Percentiles rank a stretch among this genome's conserved stretches.
Evolutionary conservation across 92 coral and sea anemone species (phyloP).

Genomic region (Epizoanthus illoricatus): DNA sequence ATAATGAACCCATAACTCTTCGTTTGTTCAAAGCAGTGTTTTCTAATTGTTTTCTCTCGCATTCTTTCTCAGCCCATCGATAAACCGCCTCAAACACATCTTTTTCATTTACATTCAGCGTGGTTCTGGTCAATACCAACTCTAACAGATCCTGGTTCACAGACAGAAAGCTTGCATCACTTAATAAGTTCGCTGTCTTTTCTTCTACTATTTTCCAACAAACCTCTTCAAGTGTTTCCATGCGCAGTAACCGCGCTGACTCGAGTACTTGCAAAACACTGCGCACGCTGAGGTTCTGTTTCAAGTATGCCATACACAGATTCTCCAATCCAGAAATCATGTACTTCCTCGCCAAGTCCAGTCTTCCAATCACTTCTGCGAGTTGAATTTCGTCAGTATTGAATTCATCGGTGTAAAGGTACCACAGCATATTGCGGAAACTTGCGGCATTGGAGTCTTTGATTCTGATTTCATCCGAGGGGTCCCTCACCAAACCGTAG

Average conservation of each 20-base stretch:
- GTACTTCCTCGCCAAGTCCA: neutral
- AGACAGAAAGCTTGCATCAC: neutral
- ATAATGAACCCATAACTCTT: conserved; percentile 24
- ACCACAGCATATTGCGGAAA: conserved; percentile 12
- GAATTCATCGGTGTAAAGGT: neutral
- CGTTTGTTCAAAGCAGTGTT: conserved; percentile 8
- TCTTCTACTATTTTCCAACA: conserved; percentile 22
- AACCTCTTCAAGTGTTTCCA: conserved; percentile 4
- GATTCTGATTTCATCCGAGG: neutral
- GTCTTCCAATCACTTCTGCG: neutral
- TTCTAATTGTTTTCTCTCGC: conserved; percentile 1
- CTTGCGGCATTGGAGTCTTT: conserved; percentile 1
- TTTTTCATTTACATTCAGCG: conserved; percentile 2
- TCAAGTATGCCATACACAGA: neutral
- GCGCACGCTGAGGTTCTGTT: neutral
- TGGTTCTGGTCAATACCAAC: conserved; percentile 2
- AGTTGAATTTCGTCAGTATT: neutral
- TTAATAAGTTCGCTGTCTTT: neutral
- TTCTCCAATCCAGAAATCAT: neutral
- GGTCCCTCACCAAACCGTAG: conserved; percentile 2
- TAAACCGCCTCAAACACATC: neutral
- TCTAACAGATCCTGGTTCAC: conserved; percentile 14
- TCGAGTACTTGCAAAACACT: neutral
- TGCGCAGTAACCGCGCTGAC: neutral
- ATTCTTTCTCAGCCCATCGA: conserved; percentile 1